phyloP scores from a whole-genome alignment of 2,888 invertebrate genomes.

The Steromphala cineraria region DNA sequence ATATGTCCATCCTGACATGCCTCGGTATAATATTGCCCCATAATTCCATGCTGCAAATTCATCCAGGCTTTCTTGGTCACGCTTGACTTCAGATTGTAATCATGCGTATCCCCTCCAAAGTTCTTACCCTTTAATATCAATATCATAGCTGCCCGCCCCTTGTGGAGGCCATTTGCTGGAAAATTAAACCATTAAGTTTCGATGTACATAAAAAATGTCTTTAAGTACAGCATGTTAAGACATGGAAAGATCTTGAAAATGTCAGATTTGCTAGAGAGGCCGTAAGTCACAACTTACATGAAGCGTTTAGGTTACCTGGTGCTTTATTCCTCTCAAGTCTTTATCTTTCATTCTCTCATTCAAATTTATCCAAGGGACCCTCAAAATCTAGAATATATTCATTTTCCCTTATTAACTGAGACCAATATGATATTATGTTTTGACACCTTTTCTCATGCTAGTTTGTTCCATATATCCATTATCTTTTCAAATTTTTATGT shows the following conservation, averaged over 20 bases:
- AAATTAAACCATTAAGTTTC: conserved; percentile 10
- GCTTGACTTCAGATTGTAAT: not conserved
- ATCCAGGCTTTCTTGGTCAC: not conserved
- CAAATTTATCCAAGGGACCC: too few relatives aligned
- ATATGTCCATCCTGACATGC: not conserved
- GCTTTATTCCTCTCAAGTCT: too few relatives aligned
- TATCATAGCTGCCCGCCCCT: not conserved
- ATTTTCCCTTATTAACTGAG: too few relatives aligned
- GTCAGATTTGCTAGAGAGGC: not conserved
- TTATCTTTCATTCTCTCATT: too few relatives aligned
- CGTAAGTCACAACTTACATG: too few relatives aligned
- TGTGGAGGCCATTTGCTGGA: not conserved
- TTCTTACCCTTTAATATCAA: not conserved
- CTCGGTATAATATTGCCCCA: not conserved
- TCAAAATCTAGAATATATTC: too few relatives aligned
- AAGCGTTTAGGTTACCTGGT: too few relatives aligned
- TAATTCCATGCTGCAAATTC: not conserved
- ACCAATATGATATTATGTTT: too few relatives aligned
- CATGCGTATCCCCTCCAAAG: not conserved
- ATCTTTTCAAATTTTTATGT: too few relatives aligned
- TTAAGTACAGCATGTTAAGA: not conserved
- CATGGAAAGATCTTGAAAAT: not conserved
- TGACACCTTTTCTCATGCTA: too few relatives aligned
- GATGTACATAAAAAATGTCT: not conserved
- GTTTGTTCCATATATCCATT: too few relatives aligned